A percentile compares a stretch with the other conserved stretches of the same genome.
Evolutionary conservation across 2,888 invertebrate genomes (phyloP).

Genomic region (Troides oblongomaculatus): DNA sequence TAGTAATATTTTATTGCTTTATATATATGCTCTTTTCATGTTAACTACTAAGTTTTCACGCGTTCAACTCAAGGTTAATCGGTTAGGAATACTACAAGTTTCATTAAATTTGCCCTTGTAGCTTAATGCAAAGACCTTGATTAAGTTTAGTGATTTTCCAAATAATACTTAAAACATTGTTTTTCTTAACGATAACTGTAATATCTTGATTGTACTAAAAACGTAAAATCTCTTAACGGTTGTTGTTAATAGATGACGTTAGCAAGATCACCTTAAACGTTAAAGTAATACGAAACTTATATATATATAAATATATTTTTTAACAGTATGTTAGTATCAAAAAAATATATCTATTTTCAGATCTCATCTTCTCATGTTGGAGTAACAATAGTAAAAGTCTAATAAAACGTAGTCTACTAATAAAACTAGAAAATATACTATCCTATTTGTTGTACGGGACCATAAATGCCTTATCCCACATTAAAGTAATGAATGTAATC

Average conservation of each 20-base stretch:
- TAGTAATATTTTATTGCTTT: no score
- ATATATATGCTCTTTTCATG: not conserved
- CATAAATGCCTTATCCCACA: constrained; percentile 13
- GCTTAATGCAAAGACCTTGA: not conserved
- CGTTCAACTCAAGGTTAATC: not conserved
- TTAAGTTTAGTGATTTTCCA: not conserved
- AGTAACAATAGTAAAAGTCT: not conserved
- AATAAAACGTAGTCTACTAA: constrained; percentile 1
- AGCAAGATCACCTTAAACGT: not conserved
- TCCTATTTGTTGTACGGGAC: constrained; percentile 9
- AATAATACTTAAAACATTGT: not conserved
- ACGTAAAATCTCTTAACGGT: not conserved
- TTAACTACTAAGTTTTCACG: not conserved
- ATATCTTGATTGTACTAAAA: not conserved
- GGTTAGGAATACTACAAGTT: not conserved
- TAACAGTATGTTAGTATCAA: not conserved
- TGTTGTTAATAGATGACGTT: not conserved
- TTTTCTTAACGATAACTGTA: not conserved
- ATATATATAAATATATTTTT: no score
- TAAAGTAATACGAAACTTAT: not conserved
- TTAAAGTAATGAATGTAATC: constrained; percentile 19
- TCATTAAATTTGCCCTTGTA: not conserved
- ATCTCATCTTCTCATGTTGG: not conserved
- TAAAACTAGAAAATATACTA: not conserved
- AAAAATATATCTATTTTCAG: not conserved